Evolutionary conservation across 2,888 invertebrate genomes (phyloP).

Genomic region (Oeneis ivallda): DNA sequence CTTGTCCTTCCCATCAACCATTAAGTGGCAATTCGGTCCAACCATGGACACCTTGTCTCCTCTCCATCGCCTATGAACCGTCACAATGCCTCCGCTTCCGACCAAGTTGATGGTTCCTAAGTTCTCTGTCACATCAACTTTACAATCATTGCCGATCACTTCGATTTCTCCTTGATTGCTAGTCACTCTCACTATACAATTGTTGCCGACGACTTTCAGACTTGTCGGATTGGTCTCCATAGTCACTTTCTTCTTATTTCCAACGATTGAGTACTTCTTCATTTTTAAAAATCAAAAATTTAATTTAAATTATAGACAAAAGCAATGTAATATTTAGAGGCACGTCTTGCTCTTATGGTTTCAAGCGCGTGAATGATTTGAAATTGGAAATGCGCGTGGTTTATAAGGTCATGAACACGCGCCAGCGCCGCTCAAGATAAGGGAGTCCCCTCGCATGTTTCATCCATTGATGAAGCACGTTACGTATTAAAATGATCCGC

Average conservation of each 20-base stretch:
- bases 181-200: constrained; percentile 65
- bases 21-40: constrained; percentile 61
- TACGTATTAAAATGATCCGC: constrained; percentile 20
- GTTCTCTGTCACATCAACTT: constrained; percentile 66
- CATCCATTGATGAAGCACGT: constrained; percentile 46
- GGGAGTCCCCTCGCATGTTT: constrained; percentile 52
- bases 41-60: constrained; percentile 67
- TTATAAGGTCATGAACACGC: constrained; percentile 44
- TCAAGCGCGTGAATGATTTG: constrained; percentile 46
- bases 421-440: constrained; percentile 42
- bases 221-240: constrained; percentile 68
- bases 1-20: constrained; percentile 69
- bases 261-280: constrained; percentile 74
- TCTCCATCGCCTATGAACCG: constrained; percentile 59
- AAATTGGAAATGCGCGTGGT: constrained; percentile 43
- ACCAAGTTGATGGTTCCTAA: constrained; percentile 66
- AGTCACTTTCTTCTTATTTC: constrained; percentile 77
- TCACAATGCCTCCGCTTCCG: constrained; percentile 66
- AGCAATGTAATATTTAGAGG: constrained; percentile 17
- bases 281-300: constrained; percentile 50
- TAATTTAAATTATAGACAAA: constrained; percentile 16
- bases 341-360: constrained; percentile 34
- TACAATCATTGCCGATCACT: constrained; percentile 74
- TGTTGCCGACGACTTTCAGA: constrained; percentile 71
- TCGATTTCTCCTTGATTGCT: constrained; percentile 72